phyloP scores from a whole-genome alignment of 2,888 invertebrate species.

The Sphaerophoria taeniata region DNA sequence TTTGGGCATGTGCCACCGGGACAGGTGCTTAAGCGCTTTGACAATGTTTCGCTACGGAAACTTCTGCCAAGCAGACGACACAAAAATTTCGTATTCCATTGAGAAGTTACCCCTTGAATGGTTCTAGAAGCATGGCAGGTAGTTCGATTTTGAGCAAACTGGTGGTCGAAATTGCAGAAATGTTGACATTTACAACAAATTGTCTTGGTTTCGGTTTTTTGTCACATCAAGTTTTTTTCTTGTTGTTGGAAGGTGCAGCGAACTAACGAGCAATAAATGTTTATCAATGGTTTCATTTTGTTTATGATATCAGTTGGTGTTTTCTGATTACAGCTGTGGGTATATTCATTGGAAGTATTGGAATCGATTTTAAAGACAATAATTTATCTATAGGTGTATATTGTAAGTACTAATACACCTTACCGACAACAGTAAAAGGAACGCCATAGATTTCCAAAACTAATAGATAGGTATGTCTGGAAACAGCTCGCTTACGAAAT shows the following conservation, averaged over 20 bases:
- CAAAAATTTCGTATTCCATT: constrained; percentile 57
- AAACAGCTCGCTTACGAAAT: too few species aligned
- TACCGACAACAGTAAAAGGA: too few species aligned
- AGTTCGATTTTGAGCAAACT: constrained; percentile 29
- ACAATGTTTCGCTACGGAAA: constrained; percentile 37
- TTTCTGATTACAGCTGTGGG: neutral
- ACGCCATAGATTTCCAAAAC: too few species aligned
- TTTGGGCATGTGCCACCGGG: constrained; percentile 73
- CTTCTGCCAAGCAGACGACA: constrained; percentile 51
- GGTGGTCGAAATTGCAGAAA: constrained; percentile 68
- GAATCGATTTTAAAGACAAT: too few species aligned
- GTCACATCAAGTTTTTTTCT: constrained; percentile 26
- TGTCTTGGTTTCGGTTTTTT: constrained; percentile 53
- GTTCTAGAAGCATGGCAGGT: constrained; percentile 14
- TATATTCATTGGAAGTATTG: neutral
- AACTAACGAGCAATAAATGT: constrained; percentile 68
- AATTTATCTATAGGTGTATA: too few species aligned
- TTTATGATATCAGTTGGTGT: constrained; percentile 25
- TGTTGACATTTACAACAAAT: constrained; percentile 71
- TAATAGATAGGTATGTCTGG: too few species aligned
- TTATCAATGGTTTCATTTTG: constrained; percentile 40
- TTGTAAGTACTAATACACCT: too few species aligned
- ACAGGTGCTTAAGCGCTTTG: constrained; percentile 57
- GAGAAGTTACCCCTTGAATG: constrained; percentile 29
- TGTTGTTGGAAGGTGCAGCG: constrained; percentile 38